A percentile compares a stretch with the other conserved stretches of the same genome.
Conservation (phyloP, 2,113 vertebrate species). For the Nibea coibor region DNA sequence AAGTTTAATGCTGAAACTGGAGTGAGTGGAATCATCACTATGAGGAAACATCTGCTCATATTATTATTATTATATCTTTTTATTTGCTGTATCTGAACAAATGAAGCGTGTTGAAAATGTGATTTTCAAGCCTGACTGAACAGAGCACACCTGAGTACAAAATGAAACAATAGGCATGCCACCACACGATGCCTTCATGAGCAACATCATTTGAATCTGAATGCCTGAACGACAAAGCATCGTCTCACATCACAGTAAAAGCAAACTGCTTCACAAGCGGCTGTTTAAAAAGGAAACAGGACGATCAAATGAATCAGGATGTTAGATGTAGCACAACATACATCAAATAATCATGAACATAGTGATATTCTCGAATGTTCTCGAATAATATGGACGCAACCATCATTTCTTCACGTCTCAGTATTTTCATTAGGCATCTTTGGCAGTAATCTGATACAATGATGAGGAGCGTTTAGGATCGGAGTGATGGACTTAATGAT, state of each 20-base stretch:
- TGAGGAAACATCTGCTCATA: conserved; percentile 14
- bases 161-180: conserved; percentile 13
- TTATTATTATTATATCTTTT: conserved; percentile 5
- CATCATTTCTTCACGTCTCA: conserved; percentile 16
- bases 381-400: neutral
- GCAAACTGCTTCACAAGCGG: conserved; percentile 13
- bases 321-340: neutral
- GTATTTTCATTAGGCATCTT: conserved; percentile 56
- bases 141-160: conserved; percentile 34
- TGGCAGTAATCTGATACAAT: conserved; percentile 48
- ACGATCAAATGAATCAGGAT: neutral
- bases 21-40: conserved; percentile 6
- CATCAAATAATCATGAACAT: neutral
- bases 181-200: neutral
- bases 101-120: conserved; percentile 6
- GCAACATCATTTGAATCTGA: conserved; percentile 11
- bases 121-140: conserved; percentile 20
- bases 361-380: neutral
- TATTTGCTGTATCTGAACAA: conserved; percentile 29
- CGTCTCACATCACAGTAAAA: conserved; percentile 11
- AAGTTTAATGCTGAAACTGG: conserved; percentile 35
- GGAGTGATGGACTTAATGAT: neutral
- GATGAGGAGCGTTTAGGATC: conserved; percentile 5
- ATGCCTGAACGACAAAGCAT: conserved; percentile 9
- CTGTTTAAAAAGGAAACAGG: neutral